Evolutionary conservation across 2,888 invertebrate species (phyloP).

Genomic region (Ametastegia equiseti): DNA sequence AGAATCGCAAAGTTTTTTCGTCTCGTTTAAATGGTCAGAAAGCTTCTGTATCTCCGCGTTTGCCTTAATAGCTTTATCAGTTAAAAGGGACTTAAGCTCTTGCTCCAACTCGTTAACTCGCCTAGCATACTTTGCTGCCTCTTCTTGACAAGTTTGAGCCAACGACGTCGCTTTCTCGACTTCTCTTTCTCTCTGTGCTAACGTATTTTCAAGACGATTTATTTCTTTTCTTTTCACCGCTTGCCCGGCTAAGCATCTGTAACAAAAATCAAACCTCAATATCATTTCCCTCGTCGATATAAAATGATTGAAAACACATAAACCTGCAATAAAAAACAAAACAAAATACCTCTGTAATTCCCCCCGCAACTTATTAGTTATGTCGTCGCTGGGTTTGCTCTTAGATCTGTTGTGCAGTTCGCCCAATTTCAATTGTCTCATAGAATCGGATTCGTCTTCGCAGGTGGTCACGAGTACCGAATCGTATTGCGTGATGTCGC

Average conservation of each 20-base stretch:
- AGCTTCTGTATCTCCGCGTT: slow-evolving; percentile 69
- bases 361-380: slow-evolving; percentile 74
- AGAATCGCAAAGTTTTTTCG: slow-evolving; percentile 65
- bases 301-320: no score
- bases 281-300: no score
- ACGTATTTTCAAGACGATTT: slow-evolving; percentile 74
- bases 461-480: slow-evolving; percentile 69
- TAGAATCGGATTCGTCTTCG: slow-evolving; percentile 69
- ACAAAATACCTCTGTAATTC: slow-evolving; percentile 74
- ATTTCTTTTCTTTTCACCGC: slow-evolving; percentile 78
- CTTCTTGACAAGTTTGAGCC: slow-evolving; percentile 64
- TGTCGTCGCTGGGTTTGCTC: slow-evolving; percentile 74
- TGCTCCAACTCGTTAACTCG: slow-evolving; percentile 68
- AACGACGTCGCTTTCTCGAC: slow-evolving; percentile 64
- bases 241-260: slow-evolving; percentile 74
- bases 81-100: slow-evolving; percentile 69
- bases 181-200: slow-evolving; percentile 73
- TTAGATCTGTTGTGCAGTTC: slow-evolving; percentile 63
- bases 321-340: no score
- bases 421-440: slow-evolving; percentile 68
- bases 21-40: slow-evolving; percentile 66
- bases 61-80: slow-evolving; percentile 68
- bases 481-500: slow-evolving; percentile 67
- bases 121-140: slow-evolving; percentile 66
- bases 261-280: neutral